Base-by-base conservation (phyloP, 1,140 invertebrate species). In the Bombus waltoni region DNA sequence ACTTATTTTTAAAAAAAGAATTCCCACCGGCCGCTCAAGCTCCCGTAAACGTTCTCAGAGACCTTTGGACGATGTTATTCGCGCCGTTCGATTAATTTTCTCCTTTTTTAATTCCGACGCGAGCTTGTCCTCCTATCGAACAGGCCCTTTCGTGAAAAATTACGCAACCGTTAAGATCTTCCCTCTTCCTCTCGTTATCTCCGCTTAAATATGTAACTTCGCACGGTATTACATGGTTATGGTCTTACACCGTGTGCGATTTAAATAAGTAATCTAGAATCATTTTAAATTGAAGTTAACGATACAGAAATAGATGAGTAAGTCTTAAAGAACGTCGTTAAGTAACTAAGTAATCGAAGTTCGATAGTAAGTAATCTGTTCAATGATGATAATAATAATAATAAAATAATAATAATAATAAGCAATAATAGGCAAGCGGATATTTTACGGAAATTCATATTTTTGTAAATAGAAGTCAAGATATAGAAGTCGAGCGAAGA, bases 1-100 rank as follows among this genome's bases (percentile, higher is more conserved):
- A 59, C 44, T 57, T 76, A 35, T 59, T 76, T 76, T 44, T 44
- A 35, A 75, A 75, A 62, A 75, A 75, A 57, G 44, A 25, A 75
- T 75, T 53, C n/a, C 10, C 25, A 42, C 11, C 40, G n/a, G 15
- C 15, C n/a, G 42, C 18, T 10, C 40, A 32, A 73, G 42, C 40
- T 44, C 8, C n/a, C 13, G 15, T 73, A 44, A 73, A 73, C 71
- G 42, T 13, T 44, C 40, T 9, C 71, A 73, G n/a, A 44, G n/a
- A 44, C 9, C 74, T 76, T 76, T 28, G 32, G 2, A 59, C 18
- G 25, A 25, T 35, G 32, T 75, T 75, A 57, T 25, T 8, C 25
- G 47, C 15, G 10, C 32, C 47, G 47, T 57, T 22, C 47, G 18
- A 75, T 57, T 35, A 75, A 75, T 57, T 75, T 76, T 44, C 38